Evolutionary conservation across 2,888 invertebrate genomes (phyloP).

Genomic region (Drosophila paranaensis): DNA sequence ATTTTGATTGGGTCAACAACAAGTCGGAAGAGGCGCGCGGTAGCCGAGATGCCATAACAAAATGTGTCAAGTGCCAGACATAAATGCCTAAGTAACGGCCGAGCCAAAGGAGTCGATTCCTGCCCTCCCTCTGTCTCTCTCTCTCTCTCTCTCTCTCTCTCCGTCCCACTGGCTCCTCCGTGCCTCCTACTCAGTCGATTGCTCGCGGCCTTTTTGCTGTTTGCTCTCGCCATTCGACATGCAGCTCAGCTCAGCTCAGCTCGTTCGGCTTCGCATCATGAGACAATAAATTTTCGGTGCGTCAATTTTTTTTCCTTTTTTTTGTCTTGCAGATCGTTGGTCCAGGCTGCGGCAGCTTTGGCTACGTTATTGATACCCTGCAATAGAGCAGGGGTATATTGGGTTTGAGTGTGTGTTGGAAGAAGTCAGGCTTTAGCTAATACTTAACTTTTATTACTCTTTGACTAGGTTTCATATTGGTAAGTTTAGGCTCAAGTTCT

Average conservation of each 20-base stretch:
- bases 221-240: conserved; percentile 69
- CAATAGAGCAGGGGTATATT: background rate
- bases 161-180: background rate
- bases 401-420: background rate
- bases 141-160: too few relatives aligned
- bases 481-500: too few relatives aligned
- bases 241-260: conserved; percentile 46
- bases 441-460: too few relatives aligned
- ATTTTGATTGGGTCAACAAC: conserved; percentile 77
- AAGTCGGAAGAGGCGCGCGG: conserved; percentile 63
- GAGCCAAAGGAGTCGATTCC: conserved; percentile 32
- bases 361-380: conserved; percentile 13
- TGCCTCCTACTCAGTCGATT: conserved; percentile 1
- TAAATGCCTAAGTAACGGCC: conserved; percentile 76
- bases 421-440: too few relatives aligned
- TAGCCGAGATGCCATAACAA: conserved; percentile 80
- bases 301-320: conserved; percentile 55
- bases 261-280: conserved; percentile 49
- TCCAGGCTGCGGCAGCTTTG: conserved; percentile 12
- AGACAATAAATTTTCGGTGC: conserved; percentile 78
- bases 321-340: conserved; percentile 18
- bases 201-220: conserved; percentile 57
- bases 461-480: too few relatives aligned
- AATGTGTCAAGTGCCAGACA: conserved; percentile 82
- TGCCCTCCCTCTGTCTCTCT: background rate